Percentiles rank a stretch among this genome's conserved stretches.
Evolutionary conservation across 2,113 vertebrate genomes (phyloP).

Genomic region (Zapornia atra): DNA sequence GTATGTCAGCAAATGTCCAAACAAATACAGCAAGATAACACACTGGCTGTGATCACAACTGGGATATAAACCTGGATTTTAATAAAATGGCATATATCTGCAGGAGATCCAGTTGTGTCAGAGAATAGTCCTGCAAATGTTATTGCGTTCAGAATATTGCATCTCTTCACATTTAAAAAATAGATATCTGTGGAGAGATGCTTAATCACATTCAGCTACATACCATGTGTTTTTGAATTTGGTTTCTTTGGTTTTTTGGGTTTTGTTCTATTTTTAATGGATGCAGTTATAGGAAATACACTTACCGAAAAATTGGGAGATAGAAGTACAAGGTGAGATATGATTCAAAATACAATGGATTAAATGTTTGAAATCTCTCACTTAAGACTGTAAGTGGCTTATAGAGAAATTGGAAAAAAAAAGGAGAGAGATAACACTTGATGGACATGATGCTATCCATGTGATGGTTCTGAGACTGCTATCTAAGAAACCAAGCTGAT

Average conservation of each 20-base stretch:
- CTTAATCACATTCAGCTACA: not conserved
- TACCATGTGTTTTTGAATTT: not conserved
- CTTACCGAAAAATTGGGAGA: not conserved
- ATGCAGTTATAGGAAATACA: not conserved
- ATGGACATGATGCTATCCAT: slow-evolving; percentile 20
- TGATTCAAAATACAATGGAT: slow-evolving; percentile 54
- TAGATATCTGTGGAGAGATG: not conserved
- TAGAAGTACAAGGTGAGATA: slow-evolving; percentile 21
- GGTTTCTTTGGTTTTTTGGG: not conserved
- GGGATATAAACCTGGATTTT: not conserved
- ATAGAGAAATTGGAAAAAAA: slow-evolving; percentile 14
- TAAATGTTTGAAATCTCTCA: slow-evolving; percentile 29
- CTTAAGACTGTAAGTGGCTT: slow-evolving; percentile 16
- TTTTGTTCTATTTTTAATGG: not conserved
- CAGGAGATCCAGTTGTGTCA: not conserved
- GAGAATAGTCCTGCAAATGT: not conserved
- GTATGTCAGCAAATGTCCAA: not conserved
- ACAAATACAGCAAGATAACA: not conserved
- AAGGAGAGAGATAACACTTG: slow-evolving; percentile 11
- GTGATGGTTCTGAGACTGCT: not conserved
- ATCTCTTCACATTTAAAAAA: not conserved
- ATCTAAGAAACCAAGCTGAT: slow-evolving; percentile 56
- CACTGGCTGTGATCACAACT: not conserved
- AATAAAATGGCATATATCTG: not conserved
- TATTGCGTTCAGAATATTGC: not conserved